Conservation (phyloP, 2,888 invertebrate species). For the Netelia inedita region DNA sequence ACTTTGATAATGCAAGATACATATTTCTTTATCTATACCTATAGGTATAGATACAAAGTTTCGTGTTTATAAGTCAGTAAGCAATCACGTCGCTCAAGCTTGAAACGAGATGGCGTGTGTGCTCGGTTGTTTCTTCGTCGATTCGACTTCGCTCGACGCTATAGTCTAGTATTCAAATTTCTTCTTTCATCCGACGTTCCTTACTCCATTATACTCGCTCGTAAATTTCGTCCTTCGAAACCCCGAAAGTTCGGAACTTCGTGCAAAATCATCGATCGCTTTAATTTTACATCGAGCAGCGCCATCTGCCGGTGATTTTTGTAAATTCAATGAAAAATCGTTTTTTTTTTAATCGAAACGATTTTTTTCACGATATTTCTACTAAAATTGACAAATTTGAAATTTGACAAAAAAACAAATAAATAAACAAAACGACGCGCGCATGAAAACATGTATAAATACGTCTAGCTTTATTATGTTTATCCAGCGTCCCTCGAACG, state of each 20-base stretch:
- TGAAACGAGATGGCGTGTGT: slow-evolving; percentile 48
- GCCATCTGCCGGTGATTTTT: too few relatives aligned
- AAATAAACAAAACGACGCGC: too few relatives aligned
- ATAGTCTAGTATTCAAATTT: slow-evolving; percentile 5
- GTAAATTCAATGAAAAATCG: too few relatives aligned
- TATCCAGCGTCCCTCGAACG: slow-evolving; percentile 7
- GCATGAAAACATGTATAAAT: too few relatives aligned
- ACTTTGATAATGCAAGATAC: not conserved
- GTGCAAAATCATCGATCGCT: not conserved
- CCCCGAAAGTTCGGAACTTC: not conserved
- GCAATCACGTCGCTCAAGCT: slow-evolving; percentile 57
- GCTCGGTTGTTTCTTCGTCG: too few relatives aligned
- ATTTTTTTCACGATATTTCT: too few relatives aligned
- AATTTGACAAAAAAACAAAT: too few relatives aligned
- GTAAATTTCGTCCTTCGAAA: slow-evolving; percentile 24
- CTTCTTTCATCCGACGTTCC: slow-evolving; percentile 8
- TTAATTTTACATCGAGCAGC: too few relatives aligned
- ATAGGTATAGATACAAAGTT: not conserved
- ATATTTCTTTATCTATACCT: not conserved
- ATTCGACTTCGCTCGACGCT: slow-evolving; percentile 15
- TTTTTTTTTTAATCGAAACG: too few relatives aligned
- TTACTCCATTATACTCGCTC: slow-evolving; percentile 21
- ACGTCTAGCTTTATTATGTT: not conserved
- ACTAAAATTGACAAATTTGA: too few relatives aligned
- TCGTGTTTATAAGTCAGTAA: not conserved